phyloP scores from a whole-genome alignment of 1,140 invertebrate genomes.

The Drosophila tristis region DNA sequence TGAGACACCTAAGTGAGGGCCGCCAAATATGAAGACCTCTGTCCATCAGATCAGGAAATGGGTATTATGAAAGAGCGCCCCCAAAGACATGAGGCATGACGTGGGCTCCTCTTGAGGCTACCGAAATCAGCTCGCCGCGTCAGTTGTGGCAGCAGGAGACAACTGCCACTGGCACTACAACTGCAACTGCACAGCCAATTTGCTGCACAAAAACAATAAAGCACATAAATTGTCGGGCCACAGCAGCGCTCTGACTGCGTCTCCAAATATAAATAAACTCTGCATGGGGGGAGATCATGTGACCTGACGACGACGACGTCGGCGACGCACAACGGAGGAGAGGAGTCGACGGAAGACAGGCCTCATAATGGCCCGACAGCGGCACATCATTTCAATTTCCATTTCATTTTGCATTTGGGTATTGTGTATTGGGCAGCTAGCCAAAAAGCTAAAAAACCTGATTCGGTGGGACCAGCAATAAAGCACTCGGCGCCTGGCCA shows the following conservation, averaged over 20 bases:
- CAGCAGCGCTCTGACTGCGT: conserved; percentile 41
- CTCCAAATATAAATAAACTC: conserved; percentile 81
- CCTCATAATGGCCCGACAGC: conserved; percentile 37
- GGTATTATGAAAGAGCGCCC: conserved; percentile 43
- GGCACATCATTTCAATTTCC: conserved; percentile 49
- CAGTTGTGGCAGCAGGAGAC: conserved; percentile 31
- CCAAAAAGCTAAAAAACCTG: conserved; percentile 32
- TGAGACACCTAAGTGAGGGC: conserved; percentile 36
- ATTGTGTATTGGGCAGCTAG: conserved; percentile 34
- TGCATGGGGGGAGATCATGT: conserved; percentile 80
- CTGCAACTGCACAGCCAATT: conserved; percentile 56
- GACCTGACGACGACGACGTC: conserved; percentile 33
- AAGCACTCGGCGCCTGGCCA: neutral
- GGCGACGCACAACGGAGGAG: neutral
- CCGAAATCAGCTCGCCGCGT: conserved; percentile 31
- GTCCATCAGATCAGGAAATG: conserved; percentile 63
- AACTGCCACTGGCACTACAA: conserved; percentile 28
- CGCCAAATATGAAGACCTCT: conserved; percentile 47
- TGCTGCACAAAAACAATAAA: conserved; percentile 58
- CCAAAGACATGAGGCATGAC: conserved; percentile 65
- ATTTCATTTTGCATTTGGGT: conserved; percentile 41
- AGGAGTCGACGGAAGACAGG: conserved; percentile 31
- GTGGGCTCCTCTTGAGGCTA: conserved; percentile 1
- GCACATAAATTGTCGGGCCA: conserved; percentile 24
- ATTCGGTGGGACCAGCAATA: neutral